phyloP scores from a whole-genome alignment of 2,113 vertebrate species.

The Sphyrna mokarran region DNA sequence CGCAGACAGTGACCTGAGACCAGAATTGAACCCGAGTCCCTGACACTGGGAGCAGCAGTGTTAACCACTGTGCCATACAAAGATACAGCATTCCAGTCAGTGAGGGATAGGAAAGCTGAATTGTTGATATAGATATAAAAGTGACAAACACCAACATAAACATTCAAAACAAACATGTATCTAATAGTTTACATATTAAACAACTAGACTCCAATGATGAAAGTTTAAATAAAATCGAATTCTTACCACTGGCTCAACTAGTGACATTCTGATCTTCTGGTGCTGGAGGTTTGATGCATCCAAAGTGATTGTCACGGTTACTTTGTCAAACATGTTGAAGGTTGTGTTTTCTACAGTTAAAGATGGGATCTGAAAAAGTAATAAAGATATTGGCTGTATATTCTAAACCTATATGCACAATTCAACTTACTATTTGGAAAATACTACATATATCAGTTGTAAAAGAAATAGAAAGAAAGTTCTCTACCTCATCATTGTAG shows the following conservation, averaged over 20 bases:
- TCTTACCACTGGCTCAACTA: slow-evolving; percentile 84
- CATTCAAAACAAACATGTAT: not conserved
- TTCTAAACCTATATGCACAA: not conserved
- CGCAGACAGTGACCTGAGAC: no score
- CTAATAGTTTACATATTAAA: not conserved
- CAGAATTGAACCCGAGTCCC: no score
- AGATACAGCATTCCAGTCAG: not conserved
- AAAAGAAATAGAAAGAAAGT: not conserved
- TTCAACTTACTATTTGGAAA: not conserved
- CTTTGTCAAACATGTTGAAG: slow-evolving; percentile 80
- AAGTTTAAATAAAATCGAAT: not conserved
- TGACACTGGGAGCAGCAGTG: no score
- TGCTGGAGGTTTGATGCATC: slow-evolving; percentile 92
- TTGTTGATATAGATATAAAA: not conserved
- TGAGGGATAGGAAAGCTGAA: not conserved
- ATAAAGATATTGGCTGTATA: not conserved
- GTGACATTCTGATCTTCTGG: slow-evolving; percentile 90
- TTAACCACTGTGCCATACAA: not conserved
- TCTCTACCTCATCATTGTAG: slow-evolving; percentile 77
- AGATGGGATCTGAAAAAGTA: slow-evolving; percentile 61
- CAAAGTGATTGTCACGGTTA: slow-evolving; percentile 82
- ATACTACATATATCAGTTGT: not conserved
- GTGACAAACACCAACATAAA: not conserved
- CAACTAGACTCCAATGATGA: not conserved
- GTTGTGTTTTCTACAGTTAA: slow-evolving; percentile 75